phyloP scores from a whole-genome alignment of 2,797 vertebrate genomes.

The Smutsia temminckii region DNA sequence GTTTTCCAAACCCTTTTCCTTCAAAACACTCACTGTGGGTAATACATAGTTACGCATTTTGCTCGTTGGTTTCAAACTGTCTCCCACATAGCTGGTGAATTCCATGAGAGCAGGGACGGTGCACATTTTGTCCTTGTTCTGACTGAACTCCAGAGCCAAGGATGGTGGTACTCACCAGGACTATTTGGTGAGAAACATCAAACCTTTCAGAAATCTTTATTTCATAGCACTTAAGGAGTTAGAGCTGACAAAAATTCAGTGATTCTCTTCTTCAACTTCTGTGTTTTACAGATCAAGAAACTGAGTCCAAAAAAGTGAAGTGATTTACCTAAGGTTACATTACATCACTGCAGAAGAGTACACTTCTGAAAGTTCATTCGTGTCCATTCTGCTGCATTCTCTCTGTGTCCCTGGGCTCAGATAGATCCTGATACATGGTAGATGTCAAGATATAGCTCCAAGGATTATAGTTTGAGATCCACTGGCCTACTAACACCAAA shows the following conservation, averaged over 20 bases:
- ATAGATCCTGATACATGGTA: not conserved
- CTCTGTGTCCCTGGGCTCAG: not conserved
- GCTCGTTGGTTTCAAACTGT: not conserved
- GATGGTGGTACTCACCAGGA: not conserved
- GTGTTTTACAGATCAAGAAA: not conserved
- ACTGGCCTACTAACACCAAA: not conserved
- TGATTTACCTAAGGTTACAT: not conserved
- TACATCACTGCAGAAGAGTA: rapidly evolving
- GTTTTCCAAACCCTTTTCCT: not conserved
- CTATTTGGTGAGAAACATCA: not conserved
- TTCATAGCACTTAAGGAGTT: not conserved
- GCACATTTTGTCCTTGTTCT: not conserved
- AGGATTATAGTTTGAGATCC: too few species aligned
- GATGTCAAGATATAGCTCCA: not conserved
- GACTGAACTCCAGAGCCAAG: not conserved
- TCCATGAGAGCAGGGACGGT: not conserved
- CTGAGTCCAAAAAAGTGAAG: not conserved
- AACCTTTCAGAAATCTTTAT: not conserved
- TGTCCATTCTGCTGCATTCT: not conserved
- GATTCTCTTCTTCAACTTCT: not conserved
- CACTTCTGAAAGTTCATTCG: not conserved
- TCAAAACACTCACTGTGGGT: not conserved
- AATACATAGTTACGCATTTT: not conserved
- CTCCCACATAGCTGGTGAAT: not conserved
- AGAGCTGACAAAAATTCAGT: not conserved